These are phyloP conservation scores for Pycnonotus jocosus DNA, from an alignment of 2,113 vertebrate species.

Conservation along the genomic window DNA sequence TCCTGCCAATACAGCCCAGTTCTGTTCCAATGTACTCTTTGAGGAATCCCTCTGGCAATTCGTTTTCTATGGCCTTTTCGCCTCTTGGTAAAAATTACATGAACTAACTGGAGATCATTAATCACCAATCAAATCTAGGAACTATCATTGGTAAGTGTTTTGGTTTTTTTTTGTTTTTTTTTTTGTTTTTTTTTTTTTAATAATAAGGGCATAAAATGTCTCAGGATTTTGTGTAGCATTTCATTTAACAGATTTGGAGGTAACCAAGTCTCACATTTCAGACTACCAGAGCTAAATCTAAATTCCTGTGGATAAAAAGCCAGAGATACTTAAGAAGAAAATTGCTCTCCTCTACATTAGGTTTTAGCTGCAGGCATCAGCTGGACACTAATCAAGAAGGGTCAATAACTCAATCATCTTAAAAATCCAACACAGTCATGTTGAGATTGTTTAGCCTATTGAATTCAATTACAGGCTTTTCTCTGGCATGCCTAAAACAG, in stretches of 20 bases:
- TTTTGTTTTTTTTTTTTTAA: background rate
- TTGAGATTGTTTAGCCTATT: background rate
- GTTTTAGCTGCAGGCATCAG: background rate
- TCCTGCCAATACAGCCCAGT: background rate
- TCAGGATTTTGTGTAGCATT: background rate
- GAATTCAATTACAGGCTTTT: background rate
- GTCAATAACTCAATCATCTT: background rate
- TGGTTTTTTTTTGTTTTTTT: too few relatives aligned
- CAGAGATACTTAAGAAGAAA: background rate
- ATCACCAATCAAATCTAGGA: background rate
- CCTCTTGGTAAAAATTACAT: background rate
- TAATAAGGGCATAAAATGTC: background rate
- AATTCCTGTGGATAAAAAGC: background rate
- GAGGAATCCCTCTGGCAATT: constrained; percentile 2
- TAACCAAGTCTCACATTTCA: background rate
- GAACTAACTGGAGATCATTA: background rate
- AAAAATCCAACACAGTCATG: background rate
- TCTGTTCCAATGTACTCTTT: background rate
- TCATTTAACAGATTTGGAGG: background rate
- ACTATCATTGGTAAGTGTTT: background rate
- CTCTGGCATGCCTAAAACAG: background rate
- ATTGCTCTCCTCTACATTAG: background rate
- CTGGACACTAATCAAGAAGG: background rate
- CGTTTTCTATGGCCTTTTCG: background rate
- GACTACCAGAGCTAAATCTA: background rate